phyloP scores from a whole-genome alignment of 2,888 invertebrate genomes.

The Junonia oenone region DNA sequence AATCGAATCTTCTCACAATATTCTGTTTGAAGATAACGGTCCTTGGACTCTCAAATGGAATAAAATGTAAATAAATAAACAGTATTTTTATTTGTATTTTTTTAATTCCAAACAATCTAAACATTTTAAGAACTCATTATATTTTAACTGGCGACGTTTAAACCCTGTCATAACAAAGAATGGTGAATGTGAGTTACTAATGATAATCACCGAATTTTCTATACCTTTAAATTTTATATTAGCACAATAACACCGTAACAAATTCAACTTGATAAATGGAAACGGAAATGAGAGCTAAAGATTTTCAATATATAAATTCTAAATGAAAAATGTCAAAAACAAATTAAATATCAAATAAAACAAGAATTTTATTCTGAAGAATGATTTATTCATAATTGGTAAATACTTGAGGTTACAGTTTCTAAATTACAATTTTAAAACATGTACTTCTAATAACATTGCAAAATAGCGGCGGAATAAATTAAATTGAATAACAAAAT shows the following conservation, averaged over 20 bases:
- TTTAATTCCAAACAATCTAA: conserved; percentile 1
- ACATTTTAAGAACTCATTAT: too few species aligned
- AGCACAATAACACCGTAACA: too few species aligned
- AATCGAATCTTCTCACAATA: neutral
- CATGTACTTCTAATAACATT: neutral
- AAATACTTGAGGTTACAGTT: conserved; percentile 7
- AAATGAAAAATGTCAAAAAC: too few species aligned
- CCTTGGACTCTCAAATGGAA: conserved; percentile 19
- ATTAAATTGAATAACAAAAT: neutral
- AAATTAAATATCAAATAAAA: too few species aligned
- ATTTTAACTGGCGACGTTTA: too few species aligned
- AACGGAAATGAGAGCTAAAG: too few species aligned
- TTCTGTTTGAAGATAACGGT: conserved; percentile 8
- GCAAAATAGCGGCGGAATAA: neutral
- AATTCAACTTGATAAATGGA: too few species aligned
- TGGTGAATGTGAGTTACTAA: too few species aligned
- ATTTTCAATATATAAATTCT: too few species aligned
- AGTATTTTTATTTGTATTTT: conserved; percentile 20
- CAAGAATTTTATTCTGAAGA: neutral
- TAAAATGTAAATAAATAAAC: conserved; percentile 26
- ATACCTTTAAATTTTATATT: too few species aligned
- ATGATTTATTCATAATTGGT: conserved; percentile 3
- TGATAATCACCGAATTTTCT: too few species aligned
- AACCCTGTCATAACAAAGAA: too few species aligned
- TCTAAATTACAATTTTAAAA: neutral